Evolutionary conservation across 2,888 invertebrate genomes (phyloP).

Genomic region (Parnassius apollo): DNA sequence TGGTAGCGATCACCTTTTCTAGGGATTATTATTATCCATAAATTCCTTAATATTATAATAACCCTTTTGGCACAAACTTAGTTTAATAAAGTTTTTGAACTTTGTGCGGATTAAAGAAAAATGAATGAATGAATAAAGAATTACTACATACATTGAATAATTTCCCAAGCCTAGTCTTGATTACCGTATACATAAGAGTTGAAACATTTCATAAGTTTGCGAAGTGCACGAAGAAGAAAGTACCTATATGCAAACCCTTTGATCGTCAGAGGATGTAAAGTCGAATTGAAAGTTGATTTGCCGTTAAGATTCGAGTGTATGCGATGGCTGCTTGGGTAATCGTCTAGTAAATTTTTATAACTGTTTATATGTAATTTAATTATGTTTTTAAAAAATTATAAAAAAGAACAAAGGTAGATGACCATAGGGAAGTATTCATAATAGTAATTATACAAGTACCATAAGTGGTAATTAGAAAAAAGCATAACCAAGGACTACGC

Average conservation of each 20-base stretch:
- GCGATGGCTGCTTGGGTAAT: conserved; percentile 25
- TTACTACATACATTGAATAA: not conserved
- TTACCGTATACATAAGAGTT: conserved; percentile 1
- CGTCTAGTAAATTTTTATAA: conserved; percentile 21
- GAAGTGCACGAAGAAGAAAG: conserved; percentile 25
- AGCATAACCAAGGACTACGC: too few species aligned
- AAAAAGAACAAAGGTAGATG: not conserved
- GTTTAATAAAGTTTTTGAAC: too few species aligned
- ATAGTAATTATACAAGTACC: too few species aligned
- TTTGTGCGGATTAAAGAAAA: too few species aligned
- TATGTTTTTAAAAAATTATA: not conserved
- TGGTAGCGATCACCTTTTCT: too few species aligned
- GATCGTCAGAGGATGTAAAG: conserved; percentile 28
- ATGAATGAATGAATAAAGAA: too few species aligned
- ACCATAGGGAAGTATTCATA: too few species aligned
- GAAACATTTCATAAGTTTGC: conserved; percentile 20
- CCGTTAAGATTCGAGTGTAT: conserved; percentile 27
- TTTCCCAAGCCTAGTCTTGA: conserved; percentile 12
- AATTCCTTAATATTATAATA: too few species aligned
- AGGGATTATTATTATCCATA: too few species aligned
- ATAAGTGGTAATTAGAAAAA: too few species aligned
- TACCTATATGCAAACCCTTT: conserved; percentile 20
- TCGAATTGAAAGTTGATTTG: conserved; percentile 29
- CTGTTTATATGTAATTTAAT: conserved; percentile 15
- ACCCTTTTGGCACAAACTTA: too few species aligned